Conservation (phyloP, 2,113 vertebrate species). For the Tragelaphus strepsiceros region DNA sequence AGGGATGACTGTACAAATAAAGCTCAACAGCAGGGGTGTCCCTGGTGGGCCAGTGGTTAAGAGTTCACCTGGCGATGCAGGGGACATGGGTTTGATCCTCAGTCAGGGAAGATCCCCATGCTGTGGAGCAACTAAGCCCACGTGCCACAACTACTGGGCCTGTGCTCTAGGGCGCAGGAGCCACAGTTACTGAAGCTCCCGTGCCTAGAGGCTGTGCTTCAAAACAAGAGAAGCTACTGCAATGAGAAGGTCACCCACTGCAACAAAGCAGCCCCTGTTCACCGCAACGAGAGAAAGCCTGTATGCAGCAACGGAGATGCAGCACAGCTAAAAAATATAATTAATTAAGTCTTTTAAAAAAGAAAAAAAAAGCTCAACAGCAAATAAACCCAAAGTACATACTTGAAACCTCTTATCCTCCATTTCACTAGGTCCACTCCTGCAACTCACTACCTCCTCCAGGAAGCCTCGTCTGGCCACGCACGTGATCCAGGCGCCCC, state of each 20-base stretch:
- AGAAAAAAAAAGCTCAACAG: neutral
- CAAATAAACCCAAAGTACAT: neutral
- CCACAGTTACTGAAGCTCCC: neutral
- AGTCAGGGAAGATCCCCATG: neutral
- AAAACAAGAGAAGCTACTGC: neutral
- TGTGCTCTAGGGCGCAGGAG: neutral
- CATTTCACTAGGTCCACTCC: neutral
- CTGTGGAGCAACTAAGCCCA: neutral
- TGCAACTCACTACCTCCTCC: neutral
- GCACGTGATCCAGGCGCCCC: neutral
- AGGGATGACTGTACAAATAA: neutral
- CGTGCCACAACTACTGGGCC: neutral
- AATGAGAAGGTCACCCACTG: neutral
- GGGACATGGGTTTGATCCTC: neutral
- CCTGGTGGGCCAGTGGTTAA: neutral
- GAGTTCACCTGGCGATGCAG: neutral
- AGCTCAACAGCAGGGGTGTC: neutral
- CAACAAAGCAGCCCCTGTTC: neutral
- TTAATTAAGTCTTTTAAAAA: neutral
- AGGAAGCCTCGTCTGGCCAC: neutral
- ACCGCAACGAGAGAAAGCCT: neutral
- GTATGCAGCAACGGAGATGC: neutral
- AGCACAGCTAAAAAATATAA: neutral
- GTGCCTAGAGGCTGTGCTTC: neutral
- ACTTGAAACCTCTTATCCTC: neutral